Evolutionary conservation across 2,797 vertebrate species (phyloP), one percentile per base, ranked within the genome.

Genomic region (Pipistrellus nathusii): DNA sequence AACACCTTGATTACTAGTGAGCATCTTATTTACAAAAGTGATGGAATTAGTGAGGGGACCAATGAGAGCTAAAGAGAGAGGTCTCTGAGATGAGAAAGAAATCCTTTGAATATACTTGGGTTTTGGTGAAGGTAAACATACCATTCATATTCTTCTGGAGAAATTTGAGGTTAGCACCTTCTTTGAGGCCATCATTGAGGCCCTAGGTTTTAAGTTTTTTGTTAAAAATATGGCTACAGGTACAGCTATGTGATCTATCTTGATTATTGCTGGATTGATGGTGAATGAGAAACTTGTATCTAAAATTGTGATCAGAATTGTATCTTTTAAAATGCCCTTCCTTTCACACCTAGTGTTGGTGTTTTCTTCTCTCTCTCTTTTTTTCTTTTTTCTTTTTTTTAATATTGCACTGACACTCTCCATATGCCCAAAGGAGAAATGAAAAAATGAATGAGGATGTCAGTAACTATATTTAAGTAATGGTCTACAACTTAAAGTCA

Each of bases 101-200:
- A 94, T 62, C 5, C 15, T 82, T 55, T 77, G 3, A 73, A 32
- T 85, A 76, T 46, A 11, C 14, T 21, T 83, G 11, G 20, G 18
- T 86, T 92, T 57, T 86, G 64, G 35, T n/a, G 12, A 85, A 88
- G 59, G 17, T 71, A 86, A 94, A 48, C 4, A 27, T 76, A 62
- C 30, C 8, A 27, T 35, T 81, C 53, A 32, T 35, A 76, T 7
- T n/a, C 12, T 69, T 13, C 12, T 27, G 10, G 21, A 46, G 27
- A 96, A 62, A 71, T 71, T 46, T 13, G 35, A 75, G 6, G 38
- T 72, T 5, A 95, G 5, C 4, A 23, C 2, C 11, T 81, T 6
- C 0, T 11, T 11, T 75, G 81, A 83, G 27, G 15, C 6, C 3
- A 51, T 59, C 6, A 30, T 14, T 81, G 44, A 86, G 32, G 2